Evolutionary conservation across 1,140 invertebrate genomes (phyloP).

Genomic region (Ephestia elutella): DNA sequence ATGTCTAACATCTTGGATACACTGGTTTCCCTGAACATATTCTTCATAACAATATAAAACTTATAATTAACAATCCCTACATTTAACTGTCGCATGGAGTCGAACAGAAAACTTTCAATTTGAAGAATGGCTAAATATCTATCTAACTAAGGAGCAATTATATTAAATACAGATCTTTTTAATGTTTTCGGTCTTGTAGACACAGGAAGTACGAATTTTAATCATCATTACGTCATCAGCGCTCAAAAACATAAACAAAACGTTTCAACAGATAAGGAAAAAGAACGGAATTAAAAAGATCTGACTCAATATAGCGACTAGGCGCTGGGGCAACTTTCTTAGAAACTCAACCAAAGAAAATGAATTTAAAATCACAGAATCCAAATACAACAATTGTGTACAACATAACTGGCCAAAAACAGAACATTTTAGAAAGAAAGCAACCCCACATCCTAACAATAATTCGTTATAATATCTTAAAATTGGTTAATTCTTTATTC

Average conservation of each 20-base stretch:
- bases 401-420: slow-evolving; percentile 45
- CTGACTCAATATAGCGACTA: slow-evolving; percentile 58
- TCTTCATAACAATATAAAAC: not conserved
- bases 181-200: slow-evolving; percentile 10
- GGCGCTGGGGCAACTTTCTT: slow-evolving; percentile 63
- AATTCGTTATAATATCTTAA: slow-evolving; percentile 66
- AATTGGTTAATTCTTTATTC: slow-evolving; percentile 68
- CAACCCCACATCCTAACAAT: slow-evolving; percentile 66
- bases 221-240: slow-evolving; percentile 13
- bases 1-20: not conserved
- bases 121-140: slow-evolving; percentile 67
- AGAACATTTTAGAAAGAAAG: slow-evolving; percentile 53
- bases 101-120: slow-evolving; percentile 56
- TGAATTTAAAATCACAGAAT: slow-evolving; percentile 44
- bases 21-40: not conserved
- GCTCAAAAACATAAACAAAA: slow-evolving; percentile 10
- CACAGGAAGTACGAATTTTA: not conserved
- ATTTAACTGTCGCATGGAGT: slow-evolving; percentile 36
- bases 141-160: slow-evolving; percentile 68
- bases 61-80: not conserved
- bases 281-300: slow-evolving; percentile 48
- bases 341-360: slow-evolving; percentile 48
- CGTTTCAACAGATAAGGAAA: slow-evolving; percentile 19
- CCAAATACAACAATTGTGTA: slow-evolving; percentile 38
- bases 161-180: slow-evolving; percentile 60